Evolutionary conservation across 2,797 vertebrate genomes (phyloP), one percentile per base, ranked within the genome.

Genomic region (Micromesistius poutassou): DNA sequence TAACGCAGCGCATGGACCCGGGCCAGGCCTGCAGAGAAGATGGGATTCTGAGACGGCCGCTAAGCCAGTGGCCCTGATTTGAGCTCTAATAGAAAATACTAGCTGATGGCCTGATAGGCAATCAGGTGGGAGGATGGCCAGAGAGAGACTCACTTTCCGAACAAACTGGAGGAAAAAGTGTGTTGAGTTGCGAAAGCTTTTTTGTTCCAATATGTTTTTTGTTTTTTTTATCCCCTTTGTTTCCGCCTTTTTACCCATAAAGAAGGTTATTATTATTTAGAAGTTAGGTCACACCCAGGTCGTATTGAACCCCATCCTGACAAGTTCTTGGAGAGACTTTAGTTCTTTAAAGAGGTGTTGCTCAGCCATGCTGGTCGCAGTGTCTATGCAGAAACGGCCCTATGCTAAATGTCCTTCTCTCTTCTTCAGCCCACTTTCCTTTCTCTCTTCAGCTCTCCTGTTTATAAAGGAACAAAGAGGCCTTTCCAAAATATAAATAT

Each of bases 51-150:
- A 80, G 86, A 80, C 77, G 62, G 79, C 72, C 31, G 80, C 81
- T 76, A 79, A 86, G 76, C 85, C 28, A 5, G 77, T 74, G 77
- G 76, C 46, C 72, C 71, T 84, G 89, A 89, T 91, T 82, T 83
- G 82, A 84, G 80, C 79, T 78, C 76, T 40, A 76, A 88, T 90
- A 87, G 83, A 82, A 84, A 82, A 77, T 74, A 78, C 76, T 62
- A 72, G 85, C 86, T 87, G 84, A 87, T 75, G 66, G 73, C 86
- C 86, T 87, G 84, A 87, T 75, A 73, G 83, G 88, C 87, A 85
- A 88, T 90, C 85, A 84, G 83, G 78, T 75, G 6, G 40, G 75
- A n/a, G 78, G 80, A 76, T 82, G 73, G 40, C 2, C 82, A 85
- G 84, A 84, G 80, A 50, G 75, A 74, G 38, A 42, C 1, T 33